phyloP scores from a whole-genome alignment of 2,113 vertebrate species.

The Bambusicola thoracicus region DNA sequence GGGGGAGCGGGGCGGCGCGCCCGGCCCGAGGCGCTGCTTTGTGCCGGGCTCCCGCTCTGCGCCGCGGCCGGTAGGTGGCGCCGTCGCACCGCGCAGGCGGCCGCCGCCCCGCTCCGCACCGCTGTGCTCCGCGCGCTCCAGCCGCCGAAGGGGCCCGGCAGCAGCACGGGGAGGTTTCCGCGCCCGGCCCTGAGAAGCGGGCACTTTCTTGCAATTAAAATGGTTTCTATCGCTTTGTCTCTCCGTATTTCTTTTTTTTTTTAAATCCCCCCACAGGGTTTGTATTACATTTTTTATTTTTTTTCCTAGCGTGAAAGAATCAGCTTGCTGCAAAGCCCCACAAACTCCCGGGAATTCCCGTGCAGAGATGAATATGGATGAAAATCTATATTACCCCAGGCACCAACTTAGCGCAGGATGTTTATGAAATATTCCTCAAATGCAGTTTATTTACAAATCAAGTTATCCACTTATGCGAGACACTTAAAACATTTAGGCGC shows the following conservation, averaged over 20 bases:
- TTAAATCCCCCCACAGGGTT: neutral
- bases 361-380: constrained; percentile 63
- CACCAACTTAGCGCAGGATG: constrained; percentile 52
- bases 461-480: constrained; percentile 31
- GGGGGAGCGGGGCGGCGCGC: neutral
- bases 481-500: constrained; percentile 6
- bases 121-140: no score
- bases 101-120: neutral
- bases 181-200: neutral
- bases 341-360: constrained; percentile 47
- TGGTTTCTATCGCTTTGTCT: neutral
- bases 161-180: neutral
- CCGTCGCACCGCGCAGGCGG: constrained; percentile 66
- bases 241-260: no score
- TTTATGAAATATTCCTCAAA: constrained; percentile 61
- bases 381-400: constrained; percentile 64
- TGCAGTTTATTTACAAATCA: constrained; percentile 54
- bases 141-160: neutral
- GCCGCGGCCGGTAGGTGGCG: constrained; percentile 75
- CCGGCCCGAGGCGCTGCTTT: neutral
- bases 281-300: neutral
- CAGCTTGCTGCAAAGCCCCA: constrained; percentile 1
- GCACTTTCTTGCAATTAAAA: neutral
- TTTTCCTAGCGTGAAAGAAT: neutral
- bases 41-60: neutral